phyloP scores from a whole-genome alignment of 2,113 vertebrate genomes.

The Podocnemis expansa region DNA sequence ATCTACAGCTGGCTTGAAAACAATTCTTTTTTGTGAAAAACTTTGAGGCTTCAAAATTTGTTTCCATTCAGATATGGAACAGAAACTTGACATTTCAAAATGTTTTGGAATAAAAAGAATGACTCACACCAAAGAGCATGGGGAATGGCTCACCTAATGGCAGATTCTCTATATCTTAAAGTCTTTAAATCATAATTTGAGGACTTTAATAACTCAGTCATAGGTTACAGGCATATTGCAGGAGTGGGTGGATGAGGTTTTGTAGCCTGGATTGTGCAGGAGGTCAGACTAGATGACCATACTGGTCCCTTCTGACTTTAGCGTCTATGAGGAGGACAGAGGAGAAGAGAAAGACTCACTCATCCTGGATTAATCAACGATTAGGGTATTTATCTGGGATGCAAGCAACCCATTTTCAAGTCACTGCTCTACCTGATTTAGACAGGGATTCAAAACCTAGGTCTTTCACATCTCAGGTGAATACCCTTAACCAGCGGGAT shows the following conservation, averaged over 20 bases:
- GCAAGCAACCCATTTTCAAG: neutral
- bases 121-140: neutral
- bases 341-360: neutral
- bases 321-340: too few relatives aligned
- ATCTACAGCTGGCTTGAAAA: neutral
- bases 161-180: too few relatives aligned
- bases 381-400: neutral
- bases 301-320: too few relatives aligned
- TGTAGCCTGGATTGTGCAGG: too few relatives aligned
- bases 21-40: neutral
- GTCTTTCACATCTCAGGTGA: neutral
- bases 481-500: neutral
- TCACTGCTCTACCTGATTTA: neutral
- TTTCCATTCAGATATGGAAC: neutral
- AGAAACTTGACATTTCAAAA: neutral
- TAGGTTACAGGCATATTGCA: too few relatives aligned
- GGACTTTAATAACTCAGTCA: too few relatives aligned
- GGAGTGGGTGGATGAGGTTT: too few relatives aligned
- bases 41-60: neutral
- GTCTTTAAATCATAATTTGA: too few relatives aligned
- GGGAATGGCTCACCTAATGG: too few relatives aligned
- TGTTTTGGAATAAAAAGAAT: neutral
- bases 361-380: neutral
- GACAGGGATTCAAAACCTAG: neutral
- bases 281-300: too few relatives aligned